Evolutionary conservation across 1,140 invertebrate genomes (phyloP), one percentile per base, ranked within the genome.

Genomic region (Drosophila hydei): DNA sequence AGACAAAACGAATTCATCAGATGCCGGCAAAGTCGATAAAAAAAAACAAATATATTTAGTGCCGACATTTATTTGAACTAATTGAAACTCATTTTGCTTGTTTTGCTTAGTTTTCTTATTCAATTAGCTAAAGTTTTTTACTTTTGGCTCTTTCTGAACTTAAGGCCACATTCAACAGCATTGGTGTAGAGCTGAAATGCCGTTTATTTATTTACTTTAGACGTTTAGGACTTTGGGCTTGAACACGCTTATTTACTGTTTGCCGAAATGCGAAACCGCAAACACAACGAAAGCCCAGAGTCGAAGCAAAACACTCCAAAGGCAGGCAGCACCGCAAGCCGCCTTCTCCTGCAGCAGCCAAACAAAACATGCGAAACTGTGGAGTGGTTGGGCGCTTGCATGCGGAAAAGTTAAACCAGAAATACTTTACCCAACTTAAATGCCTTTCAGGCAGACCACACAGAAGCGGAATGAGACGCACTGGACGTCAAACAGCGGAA

Each of bases 261-360:
- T 77, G 72, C 71, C 69, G 81, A 85, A 85, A 85, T 77, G 73
- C 45, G 80, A 85, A 68, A 84, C 80, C 80, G 43, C 76, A 84
- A 85, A 76, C 67, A 84, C 71, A 83, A 75, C 78, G 72, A 72
- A 52, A 58, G 33, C 56, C 43, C 33, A 51, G 21, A 33, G 45
- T 45, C 75, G 25, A 40, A 52, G 55, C 50, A 43, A 14, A 51
- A 54, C 52, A 43, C 48, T 48, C 48, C 21, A 43, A 50, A 40
- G 40, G 47, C 55, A 40, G 40, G 47, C 55, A 40, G 21, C 51
- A 23, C 19, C 14, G 11, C 33, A 30, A 9, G 12, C 18, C 12
- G 14, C 16, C 8, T 3, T 9, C 2, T 1, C 2, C 3, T 45
- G 7, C 43, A 65, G n/a, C 59, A 59, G 33, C 47, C 58, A 48